phyloP scores from a whole-genome alignment of 2,797 vertebrate species.

The Diceros bicornis region DNA sequence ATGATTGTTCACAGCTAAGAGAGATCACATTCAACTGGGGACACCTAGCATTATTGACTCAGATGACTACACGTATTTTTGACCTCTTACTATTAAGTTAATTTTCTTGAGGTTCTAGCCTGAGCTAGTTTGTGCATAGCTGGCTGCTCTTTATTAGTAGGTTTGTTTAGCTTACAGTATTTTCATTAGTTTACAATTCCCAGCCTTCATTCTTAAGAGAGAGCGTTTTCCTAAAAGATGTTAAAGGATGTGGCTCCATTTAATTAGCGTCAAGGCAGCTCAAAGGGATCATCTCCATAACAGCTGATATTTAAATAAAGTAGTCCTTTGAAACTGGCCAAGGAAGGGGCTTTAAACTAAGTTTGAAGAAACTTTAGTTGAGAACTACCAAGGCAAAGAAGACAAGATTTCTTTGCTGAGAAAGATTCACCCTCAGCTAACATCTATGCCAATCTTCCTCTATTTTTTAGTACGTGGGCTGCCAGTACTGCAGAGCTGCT shows the following conservation, averaged over 20 bases:
- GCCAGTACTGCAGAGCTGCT: no score
- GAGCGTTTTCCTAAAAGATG: constrained; percentile 42
- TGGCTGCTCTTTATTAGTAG: not conserved
- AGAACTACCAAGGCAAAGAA: not conserved
- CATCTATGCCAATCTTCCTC: no score
- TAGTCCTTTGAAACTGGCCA: not conserved
- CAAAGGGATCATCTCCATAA: not conserved
- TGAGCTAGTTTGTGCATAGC: not conserved
- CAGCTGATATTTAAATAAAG: constrained; percentile 11
- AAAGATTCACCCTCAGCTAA: no score
- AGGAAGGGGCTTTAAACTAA: not conserved
- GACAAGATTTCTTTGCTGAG: not conserved
- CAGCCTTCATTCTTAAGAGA: constrained; percentile 8
- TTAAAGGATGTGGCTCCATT: constrained; percentile 14
- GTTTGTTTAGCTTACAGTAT: constrained; percentile 42
- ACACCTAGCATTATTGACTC: not conserved
- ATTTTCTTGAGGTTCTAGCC: constrained; percentile 13
- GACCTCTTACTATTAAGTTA: constrained; percentile 4
- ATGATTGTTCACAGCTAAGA: not conserved
- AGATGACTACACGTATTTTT: not conserved
- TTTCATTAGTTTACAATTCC: constrained; percentile 52
- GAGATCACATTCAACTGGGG: not conserved
- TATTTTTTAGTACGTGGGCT: no score
- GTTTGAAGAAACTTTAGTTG: constrained; percentile 31
- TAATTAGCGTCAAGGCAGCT: constrained; percentile 41